phyloP scores from a whole-genome alignment of 2,888 invertebrate genomes.

The Laothoe populi region DNA sequence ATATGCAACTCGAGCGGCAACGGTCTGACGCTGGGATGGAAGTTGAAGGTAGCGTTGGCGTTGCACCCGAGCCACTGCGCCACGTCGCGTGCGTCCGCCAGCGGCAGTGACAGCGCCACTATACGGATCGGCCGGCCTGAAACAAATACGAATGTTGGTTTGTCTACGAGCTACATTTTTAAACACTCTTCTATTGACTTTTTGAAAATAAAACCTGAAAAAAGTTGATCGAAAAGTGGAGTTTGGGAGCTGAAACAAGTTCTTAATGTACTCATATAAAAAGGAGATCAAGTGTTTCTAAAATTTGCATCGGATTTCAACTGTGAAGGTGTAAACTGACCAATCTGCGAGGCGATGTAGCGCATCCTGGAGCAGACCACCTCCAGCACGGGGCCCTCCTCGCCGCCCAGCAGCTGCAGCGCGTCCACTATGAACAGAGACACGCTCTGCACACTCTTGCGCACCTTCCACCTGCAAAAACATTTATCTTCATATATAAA shows the following conservation, averaged over 20 bases:
- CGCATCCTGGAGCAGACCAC: conserved; percentile 96
- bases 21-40: conserved; percentile 98
- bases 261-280: too few species aligned
- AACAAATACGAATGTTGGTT: too few species aligned
- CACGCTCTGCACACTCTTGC: conserved; percentile 98
- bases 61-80: conserved; percentile 98
- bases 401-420: conserved; percentile 94
- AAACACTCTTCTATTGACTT: too few species aligned
- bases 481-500: too few species aligned
- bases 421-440: conserved; percentile 98
- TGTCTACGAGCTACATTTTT: too few species aligned
- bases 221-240: too few species aligned
- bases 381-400: conserved; percentile 97
- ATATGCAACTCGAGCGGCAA: conserved; percentile 98
- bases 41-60: conserved; percentile 97
- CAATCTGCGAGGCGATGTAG: conserved; percentile 97
- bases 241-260: too few species aligned
- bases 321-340: conserved; percentile 35
- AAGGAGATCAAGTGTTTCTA: too few species aligned
- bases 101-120: conserved; percentile 95
- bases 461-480: conserved; percentile 94
- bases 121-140: conserved; percentile 93
- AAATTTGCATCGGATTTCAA: too few species aligned
- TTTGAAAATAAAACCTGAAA: too few species aligned
- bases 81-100: conserved; percentile 97